A percentile compares a stretch with the other conserved stretches of the same genome.
Evolutionary conservation across 2,888 invertebrate genomes (phyloP).

Genomic region (Penaeus monodon): DNA sequence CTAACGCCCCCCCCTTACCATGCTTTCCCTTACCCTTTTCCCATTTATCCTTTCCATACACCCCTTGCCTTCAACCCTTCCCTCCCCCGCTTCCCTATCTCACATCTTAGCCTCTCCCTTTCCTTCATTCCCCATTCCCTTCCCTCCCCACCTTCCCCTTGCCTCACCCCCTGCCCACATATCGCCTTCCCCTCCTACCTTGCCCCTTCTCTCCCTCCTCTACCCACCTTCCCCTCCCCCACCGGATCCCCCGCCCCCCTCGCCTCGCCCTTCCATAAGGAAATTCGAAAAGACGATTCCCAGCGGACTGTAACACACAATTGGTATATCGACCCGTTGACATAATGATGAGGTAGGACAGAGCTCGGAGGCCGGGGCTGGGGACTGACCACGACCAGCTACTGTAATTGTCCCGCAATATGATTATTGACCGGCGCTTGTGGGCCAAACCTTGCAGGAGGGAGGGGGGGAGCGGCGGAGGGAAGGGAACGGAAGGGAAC

Average conservation of each 20-base stretch:
- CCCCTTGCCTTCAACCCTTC: neutral
- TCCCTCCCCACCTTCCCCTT: neutral
- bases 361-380: too few species aligned
- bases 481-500: neutral
- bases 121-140: neutral
- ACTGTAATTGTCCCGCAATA: too few species aligned
- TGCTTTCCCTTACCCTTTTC: neutral
- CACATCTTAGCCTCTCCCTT: neutral
- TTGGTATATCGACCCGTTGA: too few species aligned
- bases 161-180: neutral
- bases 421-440: too few species aligned
- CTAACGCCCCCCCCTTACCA: neutral
- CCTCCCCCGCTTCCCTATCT: too few species aligned
- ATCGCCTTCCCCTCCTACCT: neutral
- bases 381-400: too few species aligned
- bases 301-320: too few species aligned
- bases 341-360: too few species aligned
- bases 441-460: neutral
- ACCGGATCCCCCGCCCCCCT: neutral
- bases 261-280: neutral
- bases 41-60: neutral
- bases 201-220: too few species aligned
- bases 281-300: too few species aligned
- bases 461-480: neutral
- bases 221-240: neutral